These are phyloP conservation scores for Andricus quercusramuli DNA, from an alignment of 2,888 invertebrate genomes.

Conservation along the genomic window DNA sequence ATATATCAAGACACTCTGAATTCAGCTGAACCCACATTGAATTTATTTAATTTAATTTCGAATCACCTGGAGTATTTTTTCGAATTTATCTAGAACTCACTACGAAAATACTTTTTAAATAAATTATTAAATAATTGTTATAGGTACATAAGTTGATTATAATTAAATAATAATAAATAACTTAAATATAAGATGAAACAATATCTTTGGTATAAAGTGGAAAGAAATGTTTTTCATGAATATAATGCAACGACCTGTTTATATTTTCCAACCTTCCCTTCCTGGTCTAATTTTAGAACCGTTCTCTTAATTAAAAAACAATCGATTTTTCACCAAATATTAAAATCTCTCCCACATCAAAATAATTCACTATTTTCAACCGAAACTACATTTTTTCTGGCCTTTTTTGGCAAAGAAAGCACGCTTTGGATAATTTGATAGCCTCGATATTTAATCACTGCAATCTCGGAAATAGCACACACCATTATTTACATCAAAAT, in stretches of 20 bases:
- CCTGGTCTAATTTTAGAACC: neutral
- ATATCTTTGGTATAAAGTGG: no score
- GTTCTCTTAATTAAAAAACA: neutral
- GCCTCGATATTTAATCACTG: neutral
- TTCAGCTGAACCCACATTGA: no score
- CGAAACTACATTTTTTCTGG: neutral
- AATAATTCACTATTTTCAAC: neutral
- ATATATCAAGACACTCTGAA: no score
- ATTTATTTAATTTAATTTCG: no score
- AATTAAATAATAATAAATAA: no score
- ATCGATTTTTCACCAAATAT: neutral
- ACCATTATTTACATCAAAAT: conserved; percentile 2
- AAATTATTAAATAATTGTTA: no score
- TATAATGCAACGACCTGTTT: neutral
- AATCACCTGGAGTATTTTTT: no score
- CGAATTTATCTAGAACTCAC: no score
- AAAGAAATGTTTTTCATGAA: neutral
- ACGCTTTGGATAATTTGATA: neutral
- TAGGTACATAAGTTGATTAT: no score
- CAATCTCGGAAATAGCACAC: neutral
- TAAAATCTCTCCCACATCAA: neutral
- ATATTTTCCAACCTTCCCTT: neutral
- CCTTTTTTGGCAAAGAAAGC: neutral
- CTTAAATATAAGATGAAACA: neutral
- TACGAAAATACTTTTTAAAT: no score